A percentile compares a stretch with the other conserved stretches of the same genome.
Conservation (phyloP, 2,888 invertebrate species). For the Orthosia gothica region DNA sequence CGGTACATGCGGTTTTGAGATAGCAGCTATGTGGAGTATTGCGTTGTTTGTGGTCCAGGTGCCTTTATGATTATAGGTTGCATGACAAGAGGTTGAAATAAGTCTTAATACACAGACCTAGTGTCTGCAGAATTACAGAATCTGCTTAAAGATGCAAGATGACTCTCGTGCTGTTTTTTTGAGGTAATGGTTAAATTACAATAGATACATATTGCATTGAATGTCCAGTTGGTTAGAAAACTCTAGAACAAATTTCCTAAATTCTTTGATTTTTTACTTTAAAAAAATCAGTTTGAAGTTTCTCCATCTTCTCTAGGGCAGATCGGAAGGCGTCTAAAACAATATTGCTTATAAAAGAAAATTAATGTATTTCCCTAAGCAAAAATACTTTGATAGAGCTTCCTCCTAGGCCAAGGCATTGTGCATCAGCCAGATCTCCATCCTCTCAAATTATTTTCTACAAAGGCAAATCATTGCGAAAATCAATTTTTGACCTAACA, state of each 20-base stretch:
- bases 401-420: neutral
- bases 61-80: neutral
- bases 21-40: neutral
- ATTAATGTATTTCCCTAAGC: too few species aligned
- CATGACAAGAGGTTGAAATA: too few species aligned
- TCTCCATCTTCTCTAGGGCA: neutral
- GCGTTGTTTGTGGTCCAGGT: neutral
- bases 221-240: too few species aligned
- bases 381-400: neutral
- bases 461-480: neutral
- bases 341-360: neutral
- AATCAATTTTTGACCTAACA: constrained; percentile 7
- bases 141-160: too few species aligned
- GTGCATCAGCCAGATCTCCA: neutral
- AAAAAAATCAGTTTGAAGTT: neutral
- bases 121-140: too few species aligned
- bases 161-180: too few species aligned
- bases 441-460: neutral
- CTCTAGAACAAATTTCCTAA: too few species aligned
- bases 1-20: neutral
- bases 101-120: too few species aligned
- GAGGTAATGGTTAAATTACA: too few species aligned
- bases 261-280: too few species aligned
- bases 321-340: neutral
- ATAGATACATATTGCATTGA: too few species aligned